Percentiles rank a stretch among this genome's conserved stretches.
These are phyloP conservation scores for Ochotona princeps DNA, from an alignment of 2,113 vertebrate species.

Conservation along the genomic window DNA sequence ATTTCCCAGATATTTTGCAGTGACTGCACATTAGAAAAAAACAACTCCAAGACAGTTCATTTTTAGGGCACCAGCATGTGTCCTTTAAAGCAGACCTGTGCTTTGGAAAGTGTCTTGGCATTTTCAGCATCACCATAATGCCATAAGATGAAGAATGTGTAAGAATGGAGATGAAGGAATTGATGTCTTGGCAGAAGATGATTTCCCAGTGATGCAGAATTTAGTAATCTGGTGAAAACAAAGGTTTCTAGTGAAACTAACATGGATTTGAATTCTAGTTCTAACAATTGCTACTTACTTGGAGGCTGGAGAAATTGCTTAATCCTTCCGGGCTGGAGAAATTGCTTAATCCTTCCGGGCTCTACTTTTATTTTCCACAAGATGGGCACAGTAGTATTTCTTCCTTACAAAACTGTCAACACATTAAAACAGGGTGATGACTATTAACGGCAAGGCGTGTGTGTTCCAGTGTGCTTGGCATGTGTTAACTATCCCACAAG, in stretches of 20 bases:
- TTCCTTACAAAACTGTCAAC: neutral
- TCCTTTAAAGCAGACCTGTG: neutral
- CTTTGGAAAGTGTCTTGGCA: conserved; percentile 10
- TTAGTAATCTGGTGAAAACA: neutral
- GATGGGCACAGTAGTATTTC: neutral
- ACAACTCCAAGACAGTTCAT: conserved; percentile 37
- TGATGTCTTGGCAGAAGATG: neutral
- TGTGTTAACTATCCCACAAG: neutral
- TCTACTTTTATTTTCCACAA: conserved; percentile 8
- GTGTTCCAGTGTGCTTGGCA: neutral
- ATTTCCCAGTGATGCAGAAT: neutral
- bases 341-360: neutral
- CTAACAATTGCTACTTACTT: neutral
- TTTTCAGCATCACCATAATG: neutral
- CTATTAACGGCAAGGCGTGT: neutral
- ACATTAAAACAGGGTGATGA: neutral
- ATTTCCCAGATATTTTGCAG: conserved; percentile 40
- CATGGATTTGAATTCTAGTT: neutral
- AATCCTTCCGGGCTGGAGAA: neutral
- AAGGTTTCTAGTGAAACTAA: conserved; percentile 16
- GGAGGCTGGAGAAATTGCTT: neutral
- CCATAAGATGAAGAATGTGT: too few relatives aligned
- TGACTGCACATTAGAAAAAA: neutral
- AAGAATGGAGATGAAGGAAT: neutral
- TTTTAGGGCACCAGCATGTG: neutral